Conservation (phyloP, 2,888 invertebrate species). For the Acleris cristana region DNA sequence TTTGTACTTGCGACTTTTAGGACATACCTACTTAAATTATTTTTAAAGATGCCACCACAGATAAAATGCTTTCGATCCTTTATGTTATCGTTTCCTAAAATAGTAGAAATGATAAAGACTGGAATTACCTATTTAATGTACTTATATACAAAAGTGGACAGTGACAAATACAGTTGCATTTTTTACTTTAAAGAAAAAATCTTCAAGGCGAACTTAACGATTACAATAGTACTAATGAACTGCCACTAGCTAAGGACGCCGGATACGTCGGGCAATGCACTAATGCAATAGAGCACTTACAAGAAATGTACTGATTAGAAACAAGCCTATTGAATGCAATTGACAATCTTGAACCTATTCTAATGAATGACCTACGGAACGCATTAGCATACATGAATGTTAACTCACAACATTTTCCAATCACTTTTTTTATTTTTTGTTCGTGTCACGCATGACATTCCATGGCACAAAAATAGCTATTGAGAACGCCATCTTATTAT, state of each 20-base stretch:
- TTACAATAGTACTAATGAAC: slow-evolving; percentile 18
- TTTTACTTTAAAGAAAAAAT: slow-evolving; percentile 1
- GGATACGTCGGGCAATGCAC: slow-evolving; percentile 18
- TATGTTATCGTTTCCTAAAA: too few species aligned
- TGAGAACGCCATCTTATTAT: slow-evolving; percentile 17
- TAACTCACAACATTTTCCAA: slow-evolving; percentile 21
- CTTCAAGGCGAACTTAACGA: slow-evolving; percentile 11
- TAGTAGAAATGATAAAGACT: too few species aligned
- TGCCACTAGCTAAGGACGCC: slow-evolving; percentile 16
- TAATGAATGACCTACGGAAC: slow-evolving; percentile 29
- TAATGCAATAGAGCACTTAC: slow-evolving; percentile 17
- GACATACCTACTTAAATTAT: too few species aligned
- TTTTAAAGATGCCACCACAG: too few species aligned
- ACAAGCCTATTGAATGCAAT: slow-evolving; percentile 29
- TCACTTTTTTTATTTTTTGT: slow-evolving; percentile 7
- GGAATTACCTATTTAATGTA: neutral
- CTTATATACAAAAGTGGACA: neutral
- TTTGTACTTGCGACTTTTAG: too few species aligned
- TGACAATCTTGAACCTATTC: slow-evolving; percentile 32
- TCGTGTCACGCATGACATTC: slow-evolving; percentile 11
- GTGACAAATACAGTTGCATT: neutral
- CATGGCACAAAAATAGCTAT: slow-evolving; percentile 25
- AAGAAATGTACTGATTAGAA: slow-evolving; percentile 22
- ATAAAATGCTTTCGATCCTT: too few species aligned
- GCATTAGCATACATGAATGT: slow-evolving; percentile 31